Evolutionary conservation across 2,888 invertebrate genomes (phyloP), one percentile per base, ranked within the genome.

Genomic region (Drosophila setosimentum): DNA sequence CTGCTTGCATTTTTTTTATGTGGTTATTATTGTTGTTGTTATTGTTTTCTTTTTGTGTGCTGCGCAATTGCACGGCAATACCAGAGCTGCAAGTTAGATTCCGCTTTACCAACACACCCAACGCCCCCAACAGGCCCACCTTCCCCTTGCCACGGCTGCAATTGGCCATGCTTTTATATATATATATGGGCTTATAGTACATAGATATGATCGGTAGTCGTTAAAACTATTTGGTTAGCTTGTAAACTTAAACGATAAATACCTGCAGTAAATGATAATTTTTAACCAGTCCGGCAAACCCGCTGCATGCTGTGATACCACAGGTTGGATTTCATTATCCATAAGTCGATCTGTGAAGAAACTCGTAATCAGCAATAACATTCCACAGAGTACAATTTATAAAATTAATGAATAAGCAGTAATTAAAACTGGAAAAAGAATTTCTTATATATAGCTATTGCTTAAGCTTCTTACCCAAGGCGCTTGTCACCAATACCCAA

Each of bases 51-150:
- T 55, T 64, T 57, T 32, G 72, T 66, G 13, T 55, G 76, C 80
- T 77, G 69, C 77, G 77, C 77, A 78, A 70, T 73, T 78, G 72
- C 60, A 73, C 68, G 73, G 73, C 77, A 77, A 77, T 77, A 64
- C 59, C 72, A 72, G 76, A 54, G 73, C 63, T 30, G 35, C 53
- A 68, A 61, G 68, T 59, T 59, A 59, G 30, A 49, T 29, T 49
- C 53, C 61, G 51, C 62, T 61, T 58, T 40, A 32, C 45, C 4
- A 21, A n/a, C 21, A 16, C 32, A 42, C 35, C n/a, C 27, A 30
- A 58, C 32, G 18, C 27, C 45, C 45, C 24, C 45, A 24, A 21
- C 21, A 35, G 16, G 29, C 3, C 32, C n/a, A n/a, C 37, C 13
- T n/a, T 40, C 29, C 16, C 50, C 33, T 21, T 24, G 18, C 48